Base-by-base conservation (phyloP, 2,888 invertebrate species). In the Scaptodrosophila latifasciaeformis region DNA sequence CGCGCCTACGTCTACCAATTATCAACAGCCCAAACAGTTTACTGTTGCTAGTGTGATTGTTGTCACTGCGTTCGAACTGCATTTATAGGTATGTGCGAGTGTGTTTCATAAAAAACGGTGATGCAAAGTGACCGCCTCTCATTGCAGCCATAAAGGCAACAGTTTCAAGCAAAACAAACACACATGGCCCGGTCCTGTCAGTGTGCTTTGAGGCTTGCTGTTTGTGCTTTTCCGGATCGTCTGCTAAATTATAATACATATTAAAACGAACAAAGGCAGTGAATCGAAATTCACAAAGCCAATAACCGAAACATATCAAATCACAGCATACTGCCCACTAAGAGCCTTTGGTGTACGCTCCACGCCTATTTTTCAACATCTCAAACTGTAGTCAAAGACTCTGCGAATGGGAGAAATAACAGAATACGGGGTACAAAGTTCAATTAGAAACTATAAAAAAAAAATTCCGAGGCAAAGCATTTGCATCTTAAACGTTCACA, bases 1-100 rank as follows among this genome's bases (percentile, higher is more conserved):
- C 30, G 29, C 17, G 30, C 45, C 64, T 37, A 43, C 60, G 56
- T 65, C 60, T 68, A 50, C 63, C 67, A 69, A 72, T 72, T 76
- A 76, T 74, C 74, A 74, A 74, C 70, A 72, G 70, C 34, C 7
- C 34, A 35, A 12, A 12, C 27, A 34, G 31, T 46, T 30, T 46
- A 30, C 29, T 27, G 21, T 51, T 34, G 43, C 35, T 18, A 27
- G 35, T 45, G 45, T 52, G 15, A 13, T 10, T 48, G 37, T 13
- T 27, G 24, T 13, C 19, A 17, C 3, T 39, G 48, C 10, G 13
- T 31, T 5, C n/a, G 24, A n/a, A n/a, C n/a, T 42, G 31, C 9
- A 21, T 27, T 12, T 39, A 31, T 42, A 17, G 12, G 7, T 43
- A 29, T 40, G 10, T 49, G 31, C 44, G 21, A 13, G 35, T 27